Evolutionary conservation across 1,140 invertebrate genomes (phyloP).

Genomic region (Drosophila ficusphila): DNA sequence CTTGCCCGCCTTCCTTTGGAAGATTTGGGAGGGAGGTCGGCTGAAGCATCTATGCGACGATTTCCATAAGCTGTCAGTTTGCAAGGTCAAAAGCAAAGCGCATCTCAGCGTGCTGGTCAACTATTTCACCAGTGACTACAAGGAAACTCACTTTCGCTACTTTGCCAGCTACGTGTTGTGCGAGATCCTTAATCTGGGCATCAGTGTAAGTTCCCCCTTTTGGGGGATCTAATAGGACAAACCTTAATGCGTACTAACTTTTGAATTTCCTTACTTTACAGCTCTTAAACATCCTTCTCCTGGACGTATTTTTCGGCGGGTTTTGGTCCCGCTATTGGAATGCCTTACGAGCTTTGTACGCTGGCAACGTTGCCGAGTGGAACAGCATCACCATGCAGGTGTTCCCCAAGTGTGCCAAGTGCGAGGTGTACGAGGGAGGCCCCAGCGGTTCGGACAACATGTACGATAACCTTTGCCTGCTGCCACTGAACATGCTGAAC

Average conservation of each 20-base stretch:
- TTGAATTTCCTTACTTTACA: slow-evolving; percentile 48
- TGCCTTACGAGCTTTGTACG: slow-evolving; percentile 85
- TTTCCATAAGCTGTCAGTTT: slow-evolving; percentile 68
- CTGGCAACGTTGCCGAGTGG: slow-evolving; percentile 77
- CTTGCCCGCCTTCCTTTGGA: slow-evolving; percentile 91
- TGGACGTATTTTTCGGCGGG: slow-evolving; percentile 90
- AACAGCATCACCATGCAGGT: slow-evolving; percentile 86
- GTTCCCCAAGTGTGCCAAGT: slow-evolving; percentile 94
- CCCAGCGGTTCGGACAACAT: slow-evolving; percentile 86
- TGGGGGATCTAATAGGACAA: background rate
- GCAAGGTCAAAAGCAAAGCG: slow-evolving; percentile 85
- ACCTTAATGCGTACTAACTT: background rate
- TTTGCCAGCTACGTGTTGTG: slow-evolving; percentile 88
- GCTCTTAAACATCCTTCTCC: slow-evolving; percentile 86
- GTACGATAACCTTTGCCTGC: slow-evolving; percentile 89
- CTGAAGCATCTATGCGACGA: slow-evolving; percentile 85
- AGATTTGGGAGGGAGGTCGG: slow-evolving; percentile 89
- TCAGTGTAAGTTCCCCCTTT: slow-evolving; percentile 86
- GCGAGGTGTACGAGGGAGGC: slow-evolving; percentile 88
- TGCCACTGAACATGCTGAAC: slow-evolving; percentile 91
- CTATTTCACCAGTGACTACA: slow-evolving; percentile 85
- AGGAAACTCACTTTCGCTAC: slow-evolving; percentile 88
- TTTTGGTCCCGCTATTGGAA: slow-evolving; percentile 90
- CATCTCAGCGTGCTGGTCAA: slow-evolving; percentile 85
- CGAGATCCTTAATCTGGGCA: slow-evolving; percentile 89